Evolutionary conservation across 2,797 vertebrate genomes (phyloP).

Genomic region (Ctenopoma kingsleyae): DNA sequence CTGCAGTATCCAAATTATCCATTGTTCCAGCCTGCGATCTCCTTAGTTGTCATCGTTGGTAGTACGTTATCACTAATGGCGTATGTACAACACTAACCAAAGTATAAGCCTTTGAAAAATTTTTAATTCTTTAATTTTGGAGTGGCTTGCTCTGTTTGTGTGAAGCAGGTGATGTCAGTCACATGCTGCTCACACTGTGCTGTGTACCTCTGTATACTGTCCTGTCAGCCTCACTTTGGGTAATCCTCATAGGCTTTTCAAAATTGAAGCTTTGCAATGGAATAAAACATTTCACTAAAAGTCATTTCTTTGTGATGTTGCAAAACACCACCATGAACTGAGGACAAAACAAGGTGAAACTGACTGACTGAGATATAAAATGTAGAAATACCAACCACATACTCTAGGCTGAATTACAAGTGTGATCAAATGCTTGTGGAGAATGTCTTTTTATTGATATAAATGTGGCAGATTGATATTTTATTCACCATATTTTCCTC

Average conservation of each 20-base stretch:
- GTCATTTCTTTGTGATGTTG: neutral
- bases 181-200: neutral
- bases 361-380: neutral
- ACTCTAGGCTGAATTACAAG: neutral
- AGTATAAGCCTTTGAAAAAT: too few species aligned
- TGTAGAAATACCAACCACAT: neutral
- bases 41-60: too few species aligned
- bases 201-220: neutral
- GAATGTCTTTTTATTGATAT: neutral
- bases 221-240: neutral
- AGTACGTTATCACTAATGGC: too few species aligned
- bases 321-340: neutral
- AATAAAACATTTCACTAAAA: neutral
- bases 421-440: neutral
- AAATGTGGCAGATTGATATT: neutral
- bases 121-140: too few species aligned
- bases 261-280: neutral
- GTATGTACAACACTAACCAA: too few species aligned
- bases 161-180: neutral
- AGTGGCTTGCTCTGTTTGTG: too few species aligned
- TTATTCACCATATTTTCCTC: neutral
- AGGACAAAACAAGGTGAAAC: neutral
- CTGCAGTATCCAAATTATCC: neutral
- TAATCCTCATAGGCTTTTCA: neutral
- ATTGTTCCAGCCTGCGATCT: neutral